Evolutionary conservation across 2,888 invertebrate genomes (phyloP), one percentile per base, ranked within the genome.

Genomic region (Bruchidius siliquastri): DNA sequence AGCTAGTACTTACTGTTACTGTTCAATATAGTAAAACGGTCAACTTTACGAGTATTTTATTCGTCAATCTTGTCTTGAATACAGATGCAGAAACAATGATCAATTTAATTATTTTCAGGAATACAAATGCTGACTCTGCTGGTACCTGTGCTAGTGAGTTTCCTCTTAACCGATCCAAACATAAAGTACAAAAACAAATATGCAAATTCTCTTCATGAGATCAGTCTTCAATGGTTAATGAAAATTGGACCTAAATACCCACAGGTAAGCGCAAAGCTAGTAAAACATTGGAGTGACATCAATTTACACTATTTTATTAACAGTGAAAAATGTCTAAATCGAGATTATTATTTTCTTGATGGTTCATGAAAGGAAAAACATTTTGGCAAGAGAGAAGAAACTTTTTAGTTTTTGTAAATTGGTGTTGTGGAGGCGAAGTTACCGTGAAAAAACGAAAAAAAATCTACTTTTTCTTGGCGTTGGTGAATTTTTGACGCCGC

Each of bases 231-330:
- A 79, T 94, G 95, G 91, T 90, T 99, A 21, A 96, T 96, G 86
- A 93, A 93, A 83, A 93, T 98, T 80, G 98, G 97, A 0, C 96
- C 97, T 0, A 94, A 94, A 84, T 95, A 97, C 88, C 96, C 97
- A 21, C 93, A 95, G 90, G 93, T 93, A 79, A 77, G 70, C 2
- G 26, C 8, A 4, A 26, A 2, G 20, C 32, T 1, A 66, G 20
- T 72, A 22, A 21, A 18, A 32, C 20, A 70, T 71, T 26, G n/a
- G n/a, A n/a, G n/a, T n/a, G n/a, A n/a, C n/a, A n/a, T n/a, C n/a
- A n/a, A n/a, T n/a, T n/a, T n/a, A n/a, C n/a, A n/a, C n/a, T n/a
- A n/a, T n/a, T n/a, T n/a, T n/a, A n/a, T n/a, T n/a, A n/a, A n/a
- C n/a, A n/a, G n/a, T n/a, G n/a, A n/a, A n/a, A n/a, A n/a, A n/a